Conservation (phyloP, 2,797 vertebrate species). For the Halcyon leucocephala region DNA sequence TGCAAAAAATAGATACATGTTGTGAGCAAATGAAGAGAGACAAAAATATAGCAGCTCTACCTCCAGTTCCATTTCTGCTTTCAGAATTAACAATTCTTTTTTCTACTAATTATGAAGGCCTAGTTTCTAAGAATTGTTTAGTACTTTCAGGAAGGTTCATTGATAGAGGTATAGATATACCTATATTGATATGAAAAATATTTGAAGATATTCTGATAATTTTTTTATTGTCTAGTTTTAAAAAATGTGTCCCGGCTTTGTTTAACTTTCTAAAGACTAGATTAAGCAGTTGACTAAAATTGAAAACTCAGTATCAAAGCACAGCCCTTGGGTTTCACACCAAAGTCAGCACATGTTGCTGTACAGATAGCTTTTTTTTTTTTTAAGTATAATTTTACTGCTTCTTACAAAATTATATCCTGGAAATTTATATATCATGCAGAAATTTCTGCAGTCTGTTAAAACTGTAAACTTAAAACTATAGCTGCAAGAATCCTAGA, state of each 20-base stretch:
- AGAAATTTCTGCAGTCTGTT: background rate
- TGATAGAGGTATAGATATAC: background rate
- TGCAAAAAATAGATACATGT: background rate
- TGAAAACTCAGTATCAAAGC: background rate
- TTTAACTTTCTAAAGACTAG: background rate
- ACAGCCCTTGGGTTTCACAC: background rate
- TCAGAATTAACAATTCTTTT: background rate
- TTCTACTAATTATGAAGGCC: background rate
- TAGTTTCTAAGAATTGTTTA: background rate
- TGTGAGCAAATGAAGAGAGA: background rate
- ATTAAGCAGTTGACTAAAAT: background rate
- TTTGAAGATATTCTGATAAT: background rate
- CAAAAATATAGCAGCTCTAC: background rate
- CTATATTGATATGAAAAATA: background rate
- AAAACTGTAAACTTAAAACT: background rate
- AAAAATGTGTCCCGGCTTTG: background rate
- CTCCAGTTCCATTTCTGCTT: background rate
- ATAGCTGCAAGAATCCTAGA: background rate
- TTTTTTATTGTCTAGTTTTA: background rate
- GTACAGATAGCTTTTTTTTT: background rate
- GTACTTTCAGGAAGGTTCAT: background rate
- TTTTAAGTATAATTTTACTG: background rate
- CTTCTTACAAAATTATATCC: background rate
- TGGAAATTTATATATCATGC: background rate
- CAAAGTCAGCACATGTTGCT: background rate